These are phyloP conservation scores for Neosilurus mollespiculum DNA, from an alignment of 2,797 vertebrate genomes.

Conservation along the genomic window DNA sequence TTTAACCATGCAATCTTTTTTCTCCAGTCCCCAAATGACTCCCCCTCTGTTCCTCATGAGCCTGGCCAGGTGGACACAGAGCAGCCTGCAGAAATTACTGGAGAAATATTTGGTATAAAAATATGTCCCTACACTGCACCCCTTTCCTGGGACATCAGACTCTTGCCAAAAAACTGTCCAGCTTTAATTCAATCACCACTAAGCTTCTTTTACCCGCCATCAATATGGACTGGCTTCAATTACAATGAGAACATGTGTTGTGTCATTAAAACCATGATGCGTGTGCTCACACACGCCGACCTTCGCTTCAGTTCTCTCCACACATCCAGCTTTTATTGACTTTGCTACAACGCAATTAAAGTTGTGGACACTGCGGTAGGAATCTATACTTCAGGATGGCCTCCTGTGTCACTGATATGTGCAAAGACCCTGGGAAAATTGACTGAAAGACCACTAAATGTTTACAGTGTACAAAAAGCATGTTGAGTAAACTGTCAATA, in stretches of 20 bases:
- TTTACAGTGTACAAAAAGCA: slow-evolving; percentile 10
- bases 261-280: slow-evolving; percentile 69
- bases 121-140: slow-evolving; percentile 75
- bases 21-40: slow-evolving; percentile 30
- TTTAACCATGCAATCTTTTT: slow-evolving; percentile 26
- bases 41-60: slow-evolving; percentile 8
- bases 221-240: slow-evolving; percentile 71
- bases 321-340: slow-evolving; percentile 40
- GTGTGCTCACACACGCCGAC: slow-evolving; percentile 37
- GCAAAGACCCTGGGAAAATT: slow-evolving; percentile 20
- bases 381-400: slow-evolving; percentile 45
- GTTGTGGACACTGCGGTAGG: slow-evolving; percentile 29
- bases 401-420: slow-evolving; percentile 38
- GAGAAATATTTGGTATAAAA: slow-evolving; percentile 79
- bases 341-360: slow-evolving; percentile 50
- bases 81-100: slow-evolving; percentile 42
- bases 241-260: slow-evolving; percentile 74
- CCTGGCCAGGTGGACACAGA: slow-evolving; percentile 22
- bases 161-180: slow-evolving; percentile 56
- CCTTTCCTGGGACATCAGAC: slow-evolving; percentile 78
- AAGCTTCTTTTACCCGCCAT: slow-evolving; percentile 58
- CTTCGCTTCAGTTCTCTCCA: slow-evolving; percentile 1
- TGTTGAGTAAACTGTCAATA: not conserved
- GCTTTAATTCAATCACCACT: slow-evolving; percentile 54
- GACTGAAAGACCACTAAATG: not conserved